Evolutionary conservation across 2,797 vertebrate genomes (phyloP).

Genomic region (Pterois miles): DNA sequence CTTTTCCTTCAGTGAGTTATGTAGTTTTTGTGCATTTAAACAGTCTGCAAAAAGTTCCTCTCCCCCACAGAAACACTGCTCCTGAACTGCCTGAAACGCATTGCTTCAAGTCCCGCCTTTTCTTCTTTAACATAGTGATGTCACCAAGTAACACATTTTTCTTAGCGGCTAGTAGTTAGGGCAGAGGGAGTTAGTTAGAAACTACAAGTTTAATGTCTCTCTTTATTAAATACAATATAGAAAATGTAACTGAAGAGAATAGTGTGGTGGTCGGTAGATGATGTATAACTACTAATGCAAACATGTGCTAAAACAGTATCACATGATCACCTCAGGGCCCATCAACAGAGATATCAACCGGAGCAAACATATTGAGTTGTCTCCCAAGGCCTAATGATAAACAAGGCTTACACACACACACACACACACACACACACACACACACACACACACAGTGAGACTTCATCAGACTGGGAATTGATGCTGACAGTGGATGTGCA

Average conservation of each 20-base stretch:
- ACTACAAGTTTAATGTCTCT: no score
- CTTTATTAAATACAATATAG: neutral
- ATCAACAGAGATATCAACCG: slow-evolving; percentile 54
- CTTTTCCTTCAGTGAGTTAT: no score
- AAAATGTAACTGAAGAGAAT: neutral
- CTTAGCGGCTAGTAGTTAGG: no score
- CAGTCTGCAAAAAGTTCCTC: no score
- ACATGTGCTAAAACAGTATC: slow-evolving; percentile 37
- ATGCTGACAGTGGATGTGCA: slow-evolving; percentile 54
- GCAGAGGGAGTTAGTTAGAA: no score
- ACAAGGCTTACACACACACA: slow-evolving; percentile 38
- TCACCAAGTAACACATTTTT: no score
- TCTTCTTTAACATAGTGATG: no score
- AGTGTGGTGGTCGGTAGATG: neutral
- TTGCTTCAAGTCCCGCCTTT: no score
- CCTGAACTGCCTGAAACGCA: no score
- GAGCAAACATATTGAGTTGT: slow-evolving; percentile 53
- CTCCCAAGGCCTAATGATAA: slow-evolving; percentile 53
- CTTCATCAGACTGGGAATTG: slow-evolving; percentile 54
- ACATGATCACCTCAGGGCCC: slow-evolving; percentile 43
- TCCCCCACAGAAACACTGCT: no score
- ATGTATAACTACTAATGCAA: slow-evolving; percentile 23
- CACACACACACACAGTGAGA: slow-evolving; percentile 8
- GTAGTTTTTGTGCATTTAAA: no score
- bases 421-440: slow-evolving; percentile 14